Conservation (phyloP, 2,888 invertebrate genomes). For the Caenorhabditis uteleia region DNA sequence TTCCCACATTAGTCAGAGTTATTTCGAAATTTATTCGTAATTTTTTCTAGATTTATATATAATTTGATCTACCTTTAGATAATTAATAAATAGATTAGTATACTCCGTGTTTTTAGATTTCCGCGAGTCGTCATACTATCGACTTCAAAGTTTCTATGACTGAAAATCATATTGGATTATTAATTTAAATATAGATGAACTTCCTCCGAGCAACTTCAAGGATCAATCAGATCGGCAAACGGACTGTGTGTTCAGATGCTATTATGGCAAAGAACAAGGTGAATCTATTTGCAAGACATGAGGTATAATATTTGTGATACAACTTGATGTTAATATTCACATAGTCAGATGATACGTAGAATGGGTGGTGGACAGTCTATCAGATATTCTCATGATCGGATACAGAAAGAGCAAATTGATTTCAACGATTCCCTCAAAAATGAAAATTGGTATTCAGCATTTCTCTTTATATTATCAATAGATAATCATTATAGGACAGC, state of each 20-base stretch:
- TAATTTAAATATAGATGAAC: not conserved
- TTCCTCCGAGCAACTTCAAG: not conserved
- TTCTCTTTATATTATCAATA: not conserved
- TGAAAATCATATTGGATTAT: no score
- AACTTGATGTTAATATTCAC: not conserved
- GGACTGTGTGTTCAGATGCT: not conserved
- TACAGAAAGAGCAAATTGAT: constrained; percentile 9
- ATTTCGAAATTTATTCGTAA: constrained; percentile 81
- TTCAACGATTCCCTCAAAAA: constrained; percentile 20
- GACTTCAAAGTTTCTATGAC: no score
- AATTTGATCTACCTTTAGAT: no score
- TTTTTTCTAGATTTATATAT: constrained; percentile 75
- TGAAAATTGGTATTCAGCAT: constrained; percentile 15
- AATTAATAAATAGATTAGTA: no score
- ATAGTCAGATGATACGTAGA: constrained; percentile 21
- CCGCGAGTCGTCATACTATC: no score
- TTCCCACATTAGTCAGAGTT: constrained; percentile 82
- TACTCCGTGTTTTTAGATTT: no score
- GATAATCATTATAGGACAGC: constrained; percentile 42
- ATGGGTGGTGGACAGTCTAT: constrained; percentile 32
- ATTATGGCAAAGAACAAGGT: not conserved
- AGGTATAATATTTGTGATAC: no score
- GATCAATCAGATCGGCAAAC: not conserved
- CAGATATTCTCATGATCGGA: constrained; percentile 11
- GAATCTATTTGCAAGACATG: constrained; percentile 1